A percentile compares a stretch with the other conserved stretches of the same genome.
Conservation (phyloP, 2,113 vertebrate genomes). For the Nanger granti region DNA sequence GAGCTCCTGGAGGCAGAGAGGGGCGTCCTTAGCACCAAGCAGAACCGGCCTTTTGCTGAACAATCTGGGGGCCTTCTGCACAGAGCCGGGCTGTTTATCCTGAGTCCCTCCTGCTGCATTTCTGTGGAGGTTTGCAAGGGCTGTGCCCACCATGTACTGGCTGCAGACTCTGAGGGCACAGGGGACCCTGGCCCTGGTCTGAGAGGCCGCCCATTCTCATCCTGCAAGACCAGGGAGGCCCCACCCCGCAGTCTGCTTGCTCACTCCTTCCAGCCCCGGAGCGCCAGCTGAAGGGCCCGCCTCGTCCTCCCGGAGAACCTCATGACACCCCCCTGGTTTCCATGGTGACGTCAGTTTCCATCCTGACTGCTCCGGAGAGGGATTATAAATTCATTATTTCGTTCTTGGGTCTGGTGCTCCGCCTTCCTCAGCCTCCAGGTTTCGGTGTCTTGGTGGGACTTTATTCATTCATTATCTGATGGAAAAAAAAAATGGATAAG, state of each 20-base stretch:
- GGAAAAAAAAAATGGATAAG: background rate
- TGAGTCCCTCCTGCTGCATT: accelerated
- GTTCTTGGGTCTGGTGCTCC: background rate
- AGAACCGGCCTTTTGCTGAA: accelerated
- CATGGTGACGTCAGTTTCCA: slow-evolving; percentile 67
- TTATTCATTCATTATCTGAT: background rate
- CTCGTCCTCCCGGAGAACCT: background rate
- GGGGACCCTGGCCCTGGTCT: no score
- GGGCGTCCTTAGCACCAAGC: accelerated
- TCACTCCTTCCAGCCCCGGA: background rate
- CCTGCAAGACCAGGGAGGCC: accelerated
- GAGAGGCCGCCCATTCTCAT: accelerated
- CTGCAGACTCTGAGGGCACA: no score
- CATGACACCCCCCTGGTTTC: slow-evolving; percentile 48
- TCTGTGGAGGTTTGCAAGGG: accelerated
- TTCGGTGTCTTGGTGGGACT: slow-evolving; percentile 26
- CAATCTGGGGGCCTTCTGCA: accelerated
- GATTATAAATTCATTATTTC: slow-evolving; percentile 44
- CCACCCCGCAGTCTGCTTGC: accelerated
- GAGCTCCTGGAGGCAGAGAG: background rate
- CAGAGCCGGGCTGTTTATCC: accelerated
- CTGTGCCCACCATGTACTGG: accelerated
- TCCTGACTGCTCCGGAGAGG: slow-evolving; percentile 35
- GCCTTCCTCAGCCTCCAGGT: background rate
- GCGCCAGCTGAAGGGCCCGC: background rate